Conservation (phyloP, 1,140 invertebrate species). For the Drosophila nebulosa region DNA sequence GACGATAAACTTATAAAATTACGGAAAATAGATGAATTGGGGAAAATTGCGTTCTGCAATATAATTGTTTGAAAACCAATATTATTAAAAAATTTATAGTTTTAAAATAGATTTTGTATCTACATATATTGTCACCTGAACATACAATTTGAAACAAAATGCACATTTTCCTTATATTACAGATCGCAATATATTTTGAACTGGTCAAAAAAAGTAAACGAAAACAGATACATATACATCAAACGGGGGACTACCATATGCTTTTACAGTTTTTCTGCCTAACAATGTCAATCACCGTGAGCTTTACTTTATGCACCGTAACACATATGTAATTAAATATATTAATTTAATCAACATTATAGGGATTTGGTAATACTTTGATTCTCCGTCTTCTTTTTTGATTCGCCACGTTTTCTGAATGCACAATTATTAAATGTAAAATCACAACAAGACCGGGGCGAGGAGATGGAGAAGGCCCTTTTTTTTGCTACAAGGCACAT, state of each 20-base stretch:
- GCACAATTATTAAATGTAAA: conserved; percentile 73
- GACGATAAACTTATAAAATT: no score
- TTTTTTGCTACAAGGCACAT: conserved; percentile 37
- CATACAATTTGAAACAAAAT: no score
- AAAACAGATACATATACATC: no score
- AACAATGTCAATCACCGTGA: not conserved
- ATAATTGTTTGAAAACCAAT: no score
- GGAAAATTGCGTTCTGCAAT: no score
- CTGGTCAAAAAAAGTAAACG: no score
- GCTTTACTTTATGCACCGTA: conserved; percentile 42
- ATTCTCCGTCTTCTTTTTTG: conserved; percentile 32
- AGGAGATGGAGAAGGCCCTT: not conserved
- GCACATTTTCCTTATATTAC: no score
- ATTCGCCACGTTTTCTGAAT: conserved; percentile 64
- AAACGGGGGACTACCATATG: not conserved
- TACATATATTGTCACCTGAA: no score
- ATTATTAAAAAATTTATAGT: no score
- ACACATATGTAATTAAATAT: conserved; percentile 51
- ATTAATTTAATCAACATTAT: conserved; percentile 67
- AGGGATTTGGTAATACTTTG: conserved; percentile 55
- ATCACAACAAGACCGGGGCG: conserved; percentile 27
- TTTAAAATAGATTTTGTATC: no score
- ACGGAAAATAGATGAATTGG: no score
- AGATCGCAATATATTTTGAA: no score
- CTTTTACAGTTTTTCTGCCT: not conserved